These are phyloP conservation scores for Aromia moschata DNA, from an alignment of 2,888 invertebrate genomes.

Conservation along the genomic window DNA sequence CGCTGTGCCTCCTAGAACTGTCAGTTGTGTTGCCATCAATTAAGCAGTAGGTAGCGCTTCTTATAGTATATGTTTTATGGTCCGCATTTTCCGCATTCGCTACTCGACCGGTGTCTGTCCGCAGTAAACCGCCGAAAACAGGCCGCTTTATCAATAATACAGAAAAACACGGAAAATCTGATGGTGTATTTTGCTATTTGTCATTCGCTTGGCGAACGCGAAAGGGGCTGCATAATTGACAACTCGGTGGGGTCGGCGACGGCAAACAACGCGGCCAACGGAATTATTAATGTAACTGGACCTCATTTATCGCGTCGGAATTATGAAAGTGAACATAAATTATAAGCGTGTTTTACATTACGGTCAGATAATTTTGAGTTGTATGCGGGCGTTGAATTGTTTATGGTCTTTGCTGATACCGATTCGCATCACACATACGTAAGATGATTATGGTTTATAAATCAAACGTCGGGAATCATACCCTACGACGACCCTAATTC, in stretches of 20 bases:
- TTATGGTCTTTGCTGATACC: not conserved
- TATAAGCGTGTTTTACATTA: not conserved
- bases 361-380: not conserved
- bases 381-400: not conserved
- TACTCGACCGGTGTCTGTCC: no score
- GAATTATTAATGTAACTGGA: not conserved
- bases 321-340: not conserved
- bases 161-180: slow-evolving; percentile 46
- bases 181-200: not conserved
- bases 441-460: no score
- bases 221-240: not conserved
- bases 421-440: no score
- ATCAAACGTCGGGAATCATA: no score
- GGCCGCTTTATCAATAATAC: no score
- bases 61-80: no score
- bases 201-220: not conserved
- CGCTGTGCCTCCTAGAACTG: no score
- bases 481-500: no score
- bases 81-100: no score
- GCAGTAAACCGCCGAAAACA: no score
- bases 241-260: not conserved
- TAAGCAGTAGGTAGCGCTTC: no score
- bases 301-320: not conserved
- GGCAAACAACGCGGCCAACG: not conserved
- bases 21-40: no score